Evolutionary conservation across 2,797 vertebrate genomes (phyloP).

Genomic region (Danionella dracula): DNA sequence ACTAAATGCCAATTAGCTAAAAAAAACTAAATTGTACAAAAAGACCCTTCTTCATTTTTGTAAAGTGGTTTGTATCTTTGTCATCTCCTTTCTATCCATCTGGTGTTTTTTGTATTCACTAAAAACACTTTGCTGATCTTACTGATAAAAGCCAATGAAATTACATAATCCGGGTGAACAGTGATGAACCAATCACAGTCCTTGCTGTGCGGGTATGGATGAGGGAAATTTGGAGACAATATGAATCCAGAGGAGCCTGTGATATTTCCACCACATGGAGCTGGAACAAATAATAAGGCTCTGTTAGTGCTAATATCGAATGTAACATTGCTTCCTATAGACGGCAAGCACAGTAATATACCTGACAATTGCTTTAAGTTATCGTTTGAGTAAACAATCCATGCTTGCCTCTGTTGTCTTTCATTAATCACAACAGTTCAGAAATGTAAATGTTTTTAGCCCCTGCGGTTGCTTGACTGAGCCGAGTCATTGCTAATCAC

Average conservation of each 20-base stretch:
- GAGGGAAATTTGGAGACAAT: slow-evolving; percentile 96
- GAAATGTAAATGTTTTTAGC: neutral
- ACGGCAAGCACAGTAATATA: slow-evolving; percentile 12
- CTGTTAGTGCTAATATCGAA: slow-evolving; percentile 27
- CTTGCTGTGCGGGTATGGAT: slow-evolving; percentile 93
- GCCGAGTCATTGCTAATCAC: too few species aligned
- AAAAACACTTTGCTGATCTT: slow-evolving; percentile 36
- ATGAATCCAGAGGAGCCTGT: slow-evolving; percentile 93
- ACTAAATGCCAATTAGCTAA: too few species aligned
- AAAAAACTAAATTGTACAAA: too few species aligned
- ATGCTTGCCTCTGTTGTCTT: neutral
- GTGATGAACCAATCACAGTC: slow-evolving; percentile 95
- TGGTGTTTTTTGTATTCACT: too few species aligned
- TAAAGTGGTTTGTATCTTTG: too few species aligned
- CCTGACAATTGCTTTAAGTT: slow-evolving; percentile 1
- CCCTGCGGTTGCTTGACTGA: too few species aligned
- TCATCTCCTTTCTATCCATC: too few species aligned
- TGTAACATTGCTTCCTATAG: slow-evolving; percentile 32
- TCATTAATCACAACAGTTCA: neutral
- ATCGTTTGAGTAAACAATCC: neutral
- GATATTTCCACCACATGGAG: slow-evolving; percentile 93
- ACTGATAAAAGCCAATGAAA: slow-evolving; percentile 95
- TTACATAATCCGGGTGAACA: slow-evolving; percentile 97
- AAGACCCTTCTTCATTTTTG: too few species aligned
- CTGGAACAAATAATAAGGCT: slow-evolving; percentile 58